Evolutionary conservation across 2,113 vertebrate genomes (phyloP).

Genomic region (Mionectes macconnelli): DNA sequence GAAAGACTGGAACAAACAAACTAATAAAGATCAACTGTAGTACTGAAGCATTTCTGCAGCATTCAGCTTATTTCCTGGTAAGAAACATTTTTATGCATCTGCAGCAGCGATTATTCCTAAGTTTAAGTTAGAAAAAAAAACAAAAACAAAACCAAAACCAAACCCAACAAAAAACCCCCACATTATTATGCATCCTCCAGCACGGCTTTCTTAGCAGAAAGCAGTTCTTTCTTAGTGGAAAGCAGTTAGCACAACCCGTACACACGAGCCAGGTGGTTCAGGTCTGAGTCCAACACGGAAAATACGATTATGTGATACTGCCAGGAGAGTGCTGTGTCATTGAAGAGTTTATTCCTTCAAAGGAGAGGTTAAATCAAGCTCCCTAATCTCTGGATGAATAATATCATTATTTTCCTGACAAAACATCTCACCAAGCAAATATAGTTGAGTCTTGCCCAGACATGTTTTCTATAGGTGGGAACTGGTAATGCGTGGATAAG

Average conservation of each 20-base stretch:
- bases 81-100: neutral
- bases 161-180: neutral
- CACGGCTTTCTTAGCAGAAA: neutral
- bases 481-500: neutral
- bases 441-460: neutral
- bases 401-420: conserved; percentile 45
- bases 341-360: neutral
- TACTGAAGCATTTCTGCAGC: neutral
- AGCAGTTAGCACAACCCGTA: neutral
- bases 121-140: neutral
- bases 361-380: conserved; percentile 7
- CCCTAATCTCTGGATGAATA: conserved; percentile 39
- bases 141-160: neutral
- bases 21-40: neutral
- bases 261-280: neutral
- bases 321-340: neutral
- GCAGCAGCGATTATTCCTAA: neutral
- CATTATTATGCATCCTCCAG: neutral
- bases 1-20: neutral
- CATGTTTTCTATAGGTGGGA: conserved; percentile 23
- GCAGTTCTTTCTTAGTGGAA: neutral
- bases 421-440: neutral
- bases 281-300: neutral
- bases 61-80: neutral
- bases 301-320: neutral